These are phyloP conservation scores for Creontiades dilutus DNA, from an alignment of 2,888 invertebrate genomes.

Conservation along the genomic window DNA sequence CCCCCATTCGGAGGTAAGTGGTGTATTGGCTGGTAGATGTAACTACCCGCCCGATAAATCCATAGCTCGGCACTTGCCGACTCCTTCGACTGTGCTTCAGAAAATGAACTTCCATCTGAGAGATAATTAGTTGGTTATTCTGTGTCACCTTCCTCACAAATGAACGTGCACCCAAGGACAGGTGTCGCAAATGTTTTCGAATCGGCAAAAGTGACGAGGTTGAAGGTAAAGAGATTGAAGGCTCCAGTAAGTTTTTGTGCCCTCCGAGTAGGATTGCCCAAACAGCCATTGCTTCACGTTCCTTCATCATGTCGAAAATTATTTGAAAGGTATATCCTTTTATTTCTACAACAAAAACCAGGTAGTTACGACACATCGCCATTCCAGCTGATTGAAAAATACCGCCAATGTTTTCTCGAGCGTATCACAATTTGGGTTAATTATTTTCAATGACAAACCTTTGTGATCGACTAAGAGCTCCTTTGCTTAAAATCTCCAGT, in stretches of 20 bases:
- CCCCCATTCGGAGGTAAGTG: too few relatives aligned
- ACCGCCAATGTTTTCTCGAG: too few relatives aligned
- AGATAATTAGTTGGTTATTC: not conserved
- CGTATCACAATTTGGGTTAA: too few relatives aligned
- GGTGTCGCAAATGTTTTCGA: constrained; percentile 3
- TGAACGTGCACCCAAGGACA: not conserved
- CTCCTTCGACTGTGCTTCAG: not conserved
- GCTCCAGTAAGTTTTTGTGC: not conserved
- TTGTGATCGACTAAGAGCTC: too few relatives aligned
- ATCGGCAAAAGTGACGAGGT: not conserved
- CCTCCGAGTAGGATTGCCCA: not conserved
- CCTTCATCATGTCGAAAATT: not conserved
- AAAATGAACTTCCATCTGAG: not conserved
- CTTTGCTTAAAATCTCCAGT: too few relatives aligned
- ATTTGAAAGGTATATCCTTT: too few relatives aligned
- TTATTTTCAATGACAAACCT: too few relatives aligned
- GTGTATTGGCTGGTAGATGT: not conserved
- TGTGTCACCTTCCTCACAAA: constrained; percentile 26
- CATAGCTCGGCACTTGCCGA: not conserved
- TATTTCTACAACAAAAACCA: too few relatives aligned
- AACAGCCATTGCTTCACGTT: not conserved
- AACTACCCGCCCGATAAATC: not conserved
- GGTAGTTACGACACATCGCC: too few relatives aligned
- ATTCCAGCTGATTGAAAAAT: too few relatives aligned
- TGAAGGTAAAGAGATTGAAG: not conserved